Evolutionary conservation across 1,140 invertebrate genomes (phyloP).

Genomic region (Drosophila nigromelanica): DNA sequence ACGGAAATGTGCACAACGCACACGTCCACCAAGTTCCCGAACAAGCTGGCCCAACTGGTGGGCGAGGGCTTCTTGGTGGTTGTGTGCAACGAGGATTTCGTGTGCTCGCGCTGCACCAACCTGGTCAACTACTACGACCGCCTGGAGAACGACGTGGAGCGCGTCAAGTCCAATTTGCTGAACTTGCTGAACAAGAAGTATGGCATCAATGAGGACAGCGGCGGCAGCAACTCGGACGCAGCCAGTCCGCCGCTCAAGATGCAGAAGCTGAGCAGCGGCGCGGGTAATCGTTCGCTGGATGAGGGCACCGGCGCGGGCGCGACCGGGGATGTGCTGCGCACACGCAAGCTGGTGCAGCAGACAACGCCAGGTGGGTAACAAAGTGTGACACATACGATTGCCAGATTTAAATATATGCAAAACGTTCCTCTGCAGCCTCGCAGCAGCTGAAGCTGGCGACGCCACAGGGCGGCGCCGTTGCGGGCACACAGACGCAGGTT

Average conservation of each 20-base stretch:
- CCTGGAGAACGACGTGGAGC: slow-evolving; percentile 80
- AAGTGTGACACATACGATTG: neutral
- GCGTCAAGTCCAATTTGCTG: slow-evolving; percentile 76
- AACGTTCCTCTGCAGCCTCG: neutral
- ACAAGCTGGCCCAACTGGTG: slow-evolving; percentile 81
- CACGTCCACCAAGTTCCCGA: slow-evolving; percentile 81
- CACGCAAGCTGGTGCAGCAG: slow-evolving; percentile 64
- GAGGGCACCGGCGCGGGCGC: slow-evolving; percentile 54
- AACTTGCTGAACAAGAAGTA: slow-evolving; percentile 83
- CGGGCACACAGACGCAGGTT: slow-evolving; percentile 67
- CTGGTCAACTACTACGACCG: slow-evolving; percentile 83
- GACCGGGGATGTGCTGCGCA: slow-evolving; percentile 49
- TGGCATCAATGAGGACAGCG: slow-evolving; percentile 76
- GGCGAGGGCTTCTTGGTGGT: slow-evolving; percentile 83
- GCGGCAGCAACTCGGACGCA: slow-evolving; percentile 36
- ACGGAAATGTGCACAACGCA: slow-evolving; percentile 78
- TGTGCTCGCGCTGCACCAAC: slow-evolving; percentile 82
- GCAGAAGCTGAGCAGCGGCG: slow-evolving; percentile 71
- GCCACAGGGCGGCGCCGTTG: slow-evolving; percentile 32
- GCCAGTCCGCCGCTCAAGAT: slow-evolving; percentile 71
- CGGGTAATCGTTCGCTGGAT: slow-evolving; percentile 53
- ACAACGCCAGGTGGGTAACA: slow-evolving; percentile 48
- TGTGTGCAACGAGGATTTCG: slow-evolving; percentile 79
- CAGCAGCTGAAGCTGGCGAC: slow-evolving; percentile 65
- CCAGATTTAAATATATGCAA: neutral